phyloP scores from a whole-genome alignment of 1,140 invertebrate species.

The Drosophila mojavensis region DNA sequence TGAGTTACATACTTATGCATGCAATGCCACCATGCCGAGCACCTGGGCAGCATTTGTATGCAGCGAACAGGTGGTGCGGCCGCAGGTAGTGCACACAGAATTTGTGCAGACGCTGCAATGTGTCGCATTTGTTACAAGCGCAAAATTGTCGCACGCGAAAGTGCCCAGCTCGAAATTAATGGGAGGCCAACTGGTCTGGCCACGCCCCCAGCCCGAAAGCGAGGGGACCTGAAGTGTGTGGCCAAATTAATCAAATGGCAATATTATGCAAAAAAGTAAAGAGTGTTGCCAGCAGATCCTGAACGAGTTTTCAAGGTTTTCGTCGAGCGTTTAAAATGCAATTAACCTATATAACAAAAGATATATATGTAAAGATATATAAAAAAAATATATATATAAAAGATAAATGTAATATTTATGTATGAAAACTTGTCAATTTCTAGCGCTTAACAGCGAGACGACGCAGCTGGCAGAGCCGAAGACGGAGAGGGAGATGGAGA shows the following conservation, averaged over 20 bases:
- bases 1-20: conserved; percentile 68
- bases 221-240: conserved; percentile 13
- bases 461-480: conserved; percentile 27
- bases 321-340: conserved; percentile 71
- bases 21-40: conserved; percentile 24
- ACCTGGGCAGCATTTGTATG: conserved; percentile 57
- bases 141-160: conserved; percentile 75
- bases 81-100: conserved; percentile 41
- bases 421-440: conserved; percentile 26
- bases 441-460: conserved; percentile 6
- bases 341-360: conserved; percentile 67
- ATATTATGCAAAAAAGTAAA: conserved; percentile 73
- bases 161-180: conserved; percentile 64
- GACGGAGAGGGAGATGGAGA: not conserved
- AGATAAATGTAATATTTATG: conserved; percentile 1
- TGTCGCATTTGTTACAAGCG: conserved; percentile 63
- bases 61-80: conserved; percentile 19
- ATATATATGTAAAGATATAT: not conserved
- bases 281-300: conserved; percentile 47
- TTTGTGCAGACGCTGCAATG: conserved; percentile 78
- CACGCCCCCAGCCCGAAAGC: conserved; percentile 51
- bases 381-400: conserved; percentile 2
- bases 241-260: conserved; percentile 76
- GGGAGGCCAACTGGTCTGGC: conserved; percentile 52
- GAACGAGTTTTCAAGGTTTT: conserved; percentile 77